Evolutionary conservation across 2,797 vertebrate genomes (phyloP), one percentile per base, ranked within the genome.

Genomic region (Micromesistius poutassou): DNA sequence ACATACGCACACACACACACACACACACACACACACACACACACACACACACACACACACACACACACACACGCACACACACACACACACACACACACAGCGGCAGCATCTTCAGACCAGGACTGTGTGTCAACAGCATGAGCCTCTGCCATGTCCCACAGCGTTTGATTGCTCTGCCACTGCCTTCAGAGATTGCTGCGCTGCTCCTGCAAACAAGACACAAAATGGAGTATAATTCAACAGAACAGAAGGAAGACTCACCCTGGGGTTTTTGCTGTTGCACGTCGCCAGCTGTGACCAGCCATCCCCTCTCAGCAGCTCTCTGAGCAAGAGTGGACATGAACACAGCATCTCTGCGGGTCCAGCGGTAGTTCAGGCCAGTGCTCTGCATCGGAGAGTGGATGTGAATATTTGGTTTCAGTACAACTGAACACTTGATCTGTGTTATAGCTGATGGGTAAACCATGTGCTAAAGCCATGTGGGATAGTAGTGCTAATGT

Each of bases 231-330:
- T 62, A n/a, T 62, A 62, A 62, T 62, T 62, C 55, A 62, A 25
- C 55, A 25, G 55, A 62, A 62, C 62, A 68, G 62, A 68, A 66
- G 55, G 55, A 28, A 68, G 62, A 68, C 62, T 68, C 62, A 68
- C 62, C 62, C 62, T 68, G 62, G 62, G 25, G 25, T 68, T 68
- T 68, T 6, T 28, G 62, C 62, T 68, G 62, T 28, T 68, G 62
- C 62, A 10, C 62, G 62, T 68, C 62, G 46, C 55, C 55, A 16
- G 55, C 55, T 62, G 55, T 62, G 55, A n/a, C 55, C 55, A 62
- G 62, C 62, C 62, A 28, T 28, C 62, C 25, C 62, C 62, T 68
- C 62, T 28, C 62, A 68, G 62, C 62, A 28, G 62, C 62, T 68
- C 62, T 68, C n/a, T 28, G 62, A 68, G 62, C n/a, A 68, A 28